These are phyloP conservation scores for human DNA, from an alignment of 2,113 vertebrate species.

Conservation along the genomic window GRCh38 chr5:55297501-55298000, in stretches of 20 bases:
- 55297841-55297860: not conserved
- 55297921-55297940: not conserved
- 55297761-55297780: not conserved
- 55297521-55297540: not conserved
- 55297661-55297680: not conserved
- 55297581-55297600: not conserved
- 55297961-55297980: not conserved
- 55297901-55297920: not conserved
- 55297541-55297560: not conserved
- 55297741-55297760: not conserved
- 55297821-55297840: not conserved
- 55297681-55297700: not conserved
- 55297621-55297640: not conserved
- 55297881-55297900: not conserved
- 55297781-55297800: not conserved
- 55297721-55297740: not conserved
- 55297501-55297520: not conserved
- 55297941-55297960: not conserved
- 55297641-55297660: not conserved
- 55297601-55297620: not conserved
- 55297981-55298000: not conserved
- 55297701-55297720: not conserved
- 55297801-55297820: not conserved
- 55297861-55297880: not conserved
- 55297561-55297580: not conserved